phyloP scores from a whole-genome alignment of 1,140 invertebrate genomes.

The Magallana gigas region DNA sequence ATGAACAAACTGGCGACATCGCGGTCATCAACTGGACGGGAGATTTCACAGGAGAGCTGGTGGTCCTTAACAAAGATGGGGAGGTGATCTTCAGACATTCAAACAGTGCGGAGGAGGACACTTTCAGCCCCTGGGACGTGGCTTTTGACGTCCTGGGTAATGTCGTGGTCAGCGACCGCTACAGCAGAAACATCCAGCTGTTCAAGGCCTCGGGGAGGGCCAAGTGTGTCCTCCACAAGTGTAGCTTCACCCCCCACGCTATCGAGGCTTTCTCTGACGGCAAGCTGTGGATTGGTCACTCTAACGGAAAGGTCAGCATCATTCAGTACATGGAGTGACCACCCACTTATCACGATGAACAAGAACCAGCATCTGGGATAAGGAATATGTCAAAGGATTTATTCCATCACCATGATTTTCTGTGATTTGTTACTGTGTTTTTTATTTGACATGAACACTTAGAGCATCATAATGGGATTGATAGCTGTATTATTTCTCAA shows the following conservation, averaged over 20 bases:
- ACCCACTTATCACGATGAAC: not conserved
- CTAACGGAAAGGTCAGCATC: not conserved
- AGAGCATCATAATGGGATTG: no score
- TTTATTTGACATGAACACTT: no score
- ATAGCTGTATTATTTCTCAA: no score
- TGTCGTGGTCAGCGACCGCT: not conserved
- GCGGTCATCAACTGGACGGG: constrained; percentile 1
- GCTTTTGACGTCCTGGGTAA: not conserved
- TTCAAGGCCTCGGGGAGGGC: not conserved
- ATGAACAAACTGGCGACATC: constrained; percentile 2
- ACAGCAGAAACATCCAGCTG: constrained; percentile 4
- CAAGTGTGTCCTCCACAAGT: constrained; percentile 10
- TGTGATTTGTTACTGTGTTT: no score
- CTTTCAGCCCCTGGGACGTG: not conserved
- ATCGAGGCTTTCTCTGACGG: constrained; percentile 6
- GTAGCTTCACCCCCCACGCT: not conserved
- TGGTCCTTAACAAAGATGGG: not conserved
- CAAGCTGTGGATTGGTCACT: constrained; percentile 9
- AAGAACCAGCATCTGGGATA: not conserved
- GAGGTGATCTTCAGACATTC: constrained; percentile 14
- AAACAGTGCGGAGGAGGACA: not conserved
- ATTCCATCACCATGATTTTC: no score
- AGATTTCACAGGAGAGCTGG: constrained; percentile 5
- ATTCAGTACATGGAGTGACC: constrained; percentile 12
- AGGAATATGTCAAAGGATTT: no score